phyloP scores from a whole-genome alignment of 2,888 invertebrate species.

The Willowsia nigromaculata region DNA sequence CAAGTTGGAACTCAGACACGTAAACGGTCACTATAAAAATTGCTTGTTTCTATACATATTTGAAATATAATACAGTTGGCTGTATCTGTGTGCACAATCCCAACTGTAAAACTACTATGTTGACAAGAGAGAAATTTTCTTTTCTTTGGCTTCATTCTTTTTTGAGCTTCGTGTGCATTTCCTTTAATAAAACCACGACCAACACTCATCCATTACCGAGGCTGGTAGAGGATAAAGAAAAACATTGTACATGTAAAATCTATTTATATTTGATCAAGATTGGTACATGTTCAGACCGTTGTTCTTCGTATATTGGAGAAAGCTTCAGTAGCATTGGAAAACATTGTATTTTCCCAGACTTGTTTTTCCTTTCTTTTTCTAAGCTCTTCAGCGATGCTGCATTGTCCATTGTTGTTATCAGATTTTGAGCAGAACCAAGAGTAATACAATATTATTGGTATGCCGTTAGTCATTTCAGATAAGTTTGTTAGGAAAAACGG shows the following conservation, averaged over 20 bases:
- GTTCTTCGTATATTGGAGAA: no score
- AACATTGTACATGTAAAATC: no score
- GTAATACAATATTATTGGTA: conserved; percentile 10
- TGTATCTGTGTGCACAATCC: neutral
- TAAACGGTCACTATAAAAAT: neutral
- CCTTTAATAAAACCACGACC: neutral
- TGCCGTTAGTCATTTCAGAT: conserved; percentile 30
- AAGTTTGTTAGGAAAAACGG: neutral
- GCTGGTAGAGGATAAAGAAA: no score
- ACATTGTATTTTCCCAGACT: no score
- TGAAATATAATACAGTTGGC: neutral
- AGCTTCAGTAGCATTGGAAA: no score
- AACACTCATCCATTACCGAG: neutral
- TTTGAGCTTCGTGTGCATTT: neutral
- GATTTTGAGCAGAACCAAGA: neutral
- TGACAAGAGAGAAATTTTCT: neutral
- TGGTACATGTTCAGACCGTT: no score
- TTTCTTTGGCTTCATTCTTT: neutral
- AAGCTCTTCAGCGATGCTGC: neutral
- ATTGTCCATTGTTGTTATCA: neutral
- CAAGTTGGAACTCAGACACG: neutral
- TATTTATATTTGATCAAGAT: no score
- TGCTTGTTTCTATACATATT: neutral
- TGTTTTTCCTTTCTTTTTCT: no score
- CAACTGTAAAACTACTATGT: neutral